Conservation (phyloP, 2,888 invertebrate genomes). For the Linnaemya tessellans region DNA sequence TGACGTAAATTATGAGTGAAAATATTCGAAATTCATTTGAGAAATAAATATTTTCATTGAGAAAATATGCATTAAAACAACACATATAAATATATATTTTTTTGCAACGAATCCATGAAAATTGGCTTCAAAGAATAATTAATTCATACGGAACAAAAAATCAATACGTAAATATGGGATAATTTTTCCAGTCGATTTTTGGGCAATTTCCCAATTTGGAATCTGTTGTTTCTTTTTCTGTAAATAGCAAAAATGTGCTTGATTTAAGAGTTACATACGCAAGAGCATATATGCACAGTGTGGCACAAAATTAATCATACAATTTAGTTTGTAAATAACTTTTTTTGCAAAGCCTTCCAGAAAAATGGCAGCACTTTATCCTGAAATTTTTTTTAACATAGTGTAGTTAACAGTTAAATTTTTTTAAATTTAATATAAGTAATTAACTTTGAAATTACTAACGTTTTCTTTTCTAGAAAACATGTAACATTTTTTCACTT, state of each 20-base stretch:
- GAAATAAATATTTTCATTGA: slow-evolving; percentile 65
- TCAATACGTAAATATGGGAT: not conserved
- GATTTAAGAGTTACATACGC: not conserved
- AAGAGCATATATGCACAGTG: not conserved
- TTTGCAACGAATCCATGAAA: not conserved
- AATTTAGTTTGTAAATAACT: no score
- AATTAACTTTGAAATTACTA: no score
- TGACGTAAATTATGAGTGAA: slow-evolving; percentile 65
- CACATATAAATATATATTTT: not conserved
- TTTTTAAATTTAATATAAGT: no score
- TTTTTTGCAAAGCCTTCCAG: no score
- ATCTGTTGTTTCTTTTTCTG: not conserved
- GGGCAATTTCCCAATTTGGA: not conserved
- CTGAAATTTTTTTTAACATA: no score
- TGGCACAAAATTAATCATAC: no score
- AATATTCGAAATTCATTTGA: slow-evolving; percentile 28
- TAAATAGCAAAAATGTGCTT: not conserved
- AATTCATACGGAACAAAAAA: not conserved
- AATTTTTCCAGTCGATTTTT: not conserved
- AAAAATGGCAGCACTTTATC: no score
- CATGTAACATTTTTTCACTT: no score
- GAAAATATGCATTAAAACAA: slow-evolving; percentile 42
- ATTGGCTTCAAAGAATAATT: not conserved
- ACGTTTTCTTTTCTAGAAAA: no score
- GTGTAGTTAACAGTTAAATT: no score